A percentile compares a stretch with the other conserved stretches of the same genome.
Evolutionary conservation across 2,113 vertebrate species (phyloP).

Genomic region (Holacanthus passer): DNA sequence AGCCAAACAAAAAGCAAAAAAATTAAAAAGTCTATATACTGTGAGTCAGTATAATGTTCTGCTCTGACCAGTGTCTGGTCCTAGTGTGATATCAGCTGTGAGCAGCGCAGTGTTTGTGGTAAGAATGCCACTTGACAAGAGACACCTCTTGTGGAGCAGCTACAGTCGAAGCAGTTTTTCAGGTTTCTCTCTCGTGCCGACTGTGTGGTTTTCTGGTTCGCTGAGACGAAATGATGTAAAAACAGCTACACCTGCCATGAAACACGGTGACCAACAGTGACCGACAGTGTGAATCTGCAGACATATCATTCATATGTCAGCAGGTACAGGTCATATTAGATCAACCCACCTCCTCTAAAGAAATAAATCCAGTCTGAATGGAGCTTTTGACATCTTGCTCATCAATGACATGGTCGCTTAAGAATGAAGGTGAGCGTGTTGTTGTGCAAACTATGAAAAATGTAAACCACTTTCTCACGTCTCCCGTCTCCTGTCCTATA

Average conservation of each 20-base stretch:
- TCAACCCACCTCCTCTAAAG: too few relatives aligned
- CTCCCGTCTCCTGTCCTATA: neutral
- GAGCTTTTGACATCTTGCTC: neutral
- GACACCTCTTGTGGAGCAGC: neutral
- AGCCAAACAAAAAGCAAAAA: neutral
- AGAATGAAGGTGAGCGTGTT: slow-evolving; percentile 4
- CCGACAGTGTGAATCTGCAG: neutral
- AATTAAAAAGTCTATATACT: neutral
- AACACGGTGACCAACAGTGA: neutral
- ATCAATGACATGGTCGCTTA: neutral
- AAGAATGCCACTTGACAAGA: slow-evolving; percentile 66
- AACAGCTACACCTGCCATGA: neutral
- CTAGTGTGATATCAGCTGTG: neutral
- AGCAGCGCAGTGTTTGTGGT: neutral
- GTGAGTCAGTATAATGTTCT: neutral
- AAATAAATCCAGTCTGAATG: neutral
- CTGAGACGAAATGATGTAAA: neutral
- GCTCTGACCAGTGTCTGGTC: neutral
- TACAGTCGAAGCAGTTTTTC: slow-evolving; percentile 61
- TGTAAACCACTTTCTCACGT: neutral
- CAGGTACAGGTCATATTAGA: neutral
- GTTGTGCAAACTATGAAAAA: neutral
- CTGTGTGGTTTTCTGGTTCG: neutral
- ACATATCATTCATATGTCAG: neutral
- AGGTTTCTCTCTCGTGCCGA: slow-evolving; percentile 28